These are phyloP conservation scores for Petrocephalus sullivani DNA, from an alignment of 2,797 vertebrate species.

Conservation along the genomic window DNA sequence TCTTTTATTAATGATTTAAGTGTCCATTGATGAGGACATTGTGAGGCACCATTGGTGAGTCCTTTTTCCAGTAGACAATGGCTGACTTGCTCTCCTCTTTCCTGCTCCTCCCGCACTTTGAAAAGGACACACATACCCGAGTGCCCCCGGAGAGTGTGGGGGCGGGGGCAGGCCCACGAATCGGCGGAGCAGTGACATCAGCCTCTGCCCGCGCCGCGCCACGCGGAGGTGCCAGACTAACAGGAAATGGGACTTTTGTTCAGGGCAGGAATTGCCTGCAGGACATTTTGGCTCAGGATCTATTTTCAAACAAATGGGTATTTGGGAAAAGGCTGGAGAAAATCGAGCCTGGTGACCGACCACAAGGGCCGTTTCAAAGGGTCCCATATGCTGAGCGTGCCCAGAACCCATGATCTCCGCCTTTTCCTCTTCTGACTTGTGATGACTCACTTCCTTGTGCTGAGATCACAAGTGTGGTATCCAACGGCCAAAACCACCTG, in stretches of 20 bases:
- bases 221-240: not conserved
- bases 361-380: not conserved
- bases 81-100: not conserved
- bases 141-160: not conserved
- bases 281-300: not conserved
- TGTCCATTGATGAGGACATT: not conserved
- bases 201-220: not conserved
- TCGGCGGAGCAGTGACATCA: not conserved
- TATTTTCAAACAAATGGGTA: constrained; percentile 1
- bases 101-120: not conserved
- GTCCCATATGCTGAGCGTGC: not conserved
- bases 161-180: not conserved
- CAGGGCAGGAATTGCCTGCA: constrained; percentile 1
- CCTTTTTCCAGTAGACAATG: not conserved
- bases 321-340: not conserved
- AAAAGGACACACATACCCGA: not conserved
- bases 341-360: not conserved
- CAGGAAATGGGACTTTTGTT: not conserved
- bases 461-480: not conserved
- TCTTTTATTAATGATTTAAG: not conserved
- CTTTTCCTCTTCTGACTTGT: not conserved
- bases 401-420: not conserved
- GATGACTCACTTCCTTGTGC: not conserved
- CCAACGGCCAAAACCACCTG: not conserved
- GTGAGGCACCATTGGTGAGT: not conserved